Evolutionary conservation across 2,888 invertebrate species (phyloP), one percentile per base, ranked within the genome.

Genomic region (Drosophila borealis): DNA sequence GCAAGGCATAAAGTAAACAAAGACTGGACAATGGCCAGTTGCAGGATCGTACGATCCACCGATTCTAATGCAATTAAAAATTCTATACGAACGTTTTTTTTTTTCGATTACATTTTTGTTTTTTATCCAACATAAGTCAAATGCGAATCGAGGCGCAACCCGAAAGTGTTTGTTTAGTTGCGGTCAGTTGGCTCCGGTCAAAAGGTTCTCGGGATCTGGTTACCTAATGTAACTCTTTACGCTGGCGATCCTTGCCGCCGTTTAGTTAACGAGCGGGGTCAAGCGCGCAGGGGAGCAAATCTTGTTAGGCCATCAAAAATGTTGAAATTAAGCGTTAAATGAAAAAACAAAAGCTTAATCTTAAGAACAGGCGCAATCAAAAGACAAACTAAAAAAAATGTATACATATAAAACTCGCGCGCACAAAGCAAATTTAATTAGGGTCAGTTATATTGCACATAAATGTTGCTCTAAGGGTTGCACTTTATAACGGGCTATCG

Each of bases 321-420:
- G 86, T 66, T 72, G 85, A 85, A 86, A 86, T 86, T 86, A 86
- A 82, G 85, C 85, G 88, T 86, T 86, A 85, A 86, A 88, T 85
- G 53, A 75, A 79, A 85, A 87, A 85, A 85, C 85, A 85, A 85
- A 87, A 81, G 85, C 85, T 88, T 87, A 82, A 82, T 85, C 88
- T 80, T 74, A 80, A 71, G 75, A 61, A 78, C 87, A 71, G 71
- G 78, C 8, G 68, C 82, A 54, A 83, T 83, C 77, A 86, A 83
- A 83, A 77, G 87, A 86, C 86, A 77, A 83, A 83, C 83, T 83
- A 83, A 86, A 80, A 78, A 68, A 36, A 29, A 29, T 8, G 8
- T 21, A 21, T 2, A 8, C 2, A 29, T 29, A 29, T 29, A 29
- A 29, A 29, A 29, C 29, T 29, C 29, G 61, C 56, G 33, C 49